A percentile compares a stretch with the other conserved stretches of the same genome.
Conservation (phyloP, 1,140 invertebrate genomes). For the Aphelinus atriplicis region DNA sequence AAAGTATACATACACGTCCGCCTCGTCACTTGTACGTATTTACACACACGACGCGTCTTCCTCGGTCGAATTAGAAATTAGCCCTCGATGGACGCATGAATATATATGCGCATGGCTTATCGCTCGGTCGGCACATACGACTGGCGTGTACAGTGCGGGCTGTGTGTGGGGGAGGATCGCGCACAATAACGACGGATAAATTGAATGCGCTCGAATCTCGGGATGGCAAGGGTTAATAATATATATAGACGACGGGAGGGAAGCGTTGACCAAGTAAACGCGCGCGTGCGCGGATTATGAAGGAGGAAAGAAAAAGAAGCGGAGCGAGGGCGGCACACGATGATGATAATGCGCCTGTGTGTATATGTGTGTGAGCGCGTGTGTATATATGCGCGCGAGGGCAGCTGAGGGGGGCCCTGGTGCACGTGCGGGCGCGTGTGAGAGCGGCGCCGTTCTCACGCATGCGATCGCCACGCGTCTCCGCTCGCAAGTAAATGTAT, state of each 20-base stretch:
- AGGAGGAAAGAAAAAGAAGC: background rate
- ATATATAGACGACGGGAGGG: background rate
- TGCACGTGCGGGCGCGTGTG: constrained; percentile 44
- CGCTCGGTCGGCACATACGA: too few relatives aligned
- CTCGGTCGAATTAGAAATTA: too few relatives aligned
- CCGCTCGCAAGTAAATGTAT: constrained; percentile 36
- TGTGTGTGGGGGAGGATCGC: too few relatives aligned
- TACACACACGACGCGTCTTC: too few relatives aligned
- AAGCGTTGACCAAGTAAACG: background rate
- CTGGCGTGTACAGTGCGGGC: too few relatives aligned
- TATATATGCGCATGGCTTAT: too few relatives aligned
- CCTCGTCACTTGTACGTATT: too few relatives aligned
- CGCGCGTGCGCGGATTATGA: background rate
- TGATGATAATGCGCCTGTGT: background rate
- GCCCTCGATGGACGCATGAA: too few relatives aligned
- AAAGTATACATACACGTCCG: too few relatives aligned
- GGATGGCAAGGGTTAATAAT: too few relatives aligned
- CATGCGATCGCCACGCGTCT: constrained; percentile 35
- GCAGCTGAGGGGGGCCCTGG: constrained; percentile 31
- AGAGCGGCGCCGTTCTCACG: constrained; percentile 32
- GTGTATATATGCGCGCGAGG: background rate
- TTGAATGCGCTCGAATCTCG: too few relatives aligned
- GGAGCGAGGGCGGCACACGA: background rate
- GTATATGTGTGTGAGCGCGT: background rate
- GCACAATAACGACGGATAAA: too few relatives aligned